Base-by-base conservation (phyloP, 1,140 invertebrate species). In the Papilio aristodemus region DNA sequence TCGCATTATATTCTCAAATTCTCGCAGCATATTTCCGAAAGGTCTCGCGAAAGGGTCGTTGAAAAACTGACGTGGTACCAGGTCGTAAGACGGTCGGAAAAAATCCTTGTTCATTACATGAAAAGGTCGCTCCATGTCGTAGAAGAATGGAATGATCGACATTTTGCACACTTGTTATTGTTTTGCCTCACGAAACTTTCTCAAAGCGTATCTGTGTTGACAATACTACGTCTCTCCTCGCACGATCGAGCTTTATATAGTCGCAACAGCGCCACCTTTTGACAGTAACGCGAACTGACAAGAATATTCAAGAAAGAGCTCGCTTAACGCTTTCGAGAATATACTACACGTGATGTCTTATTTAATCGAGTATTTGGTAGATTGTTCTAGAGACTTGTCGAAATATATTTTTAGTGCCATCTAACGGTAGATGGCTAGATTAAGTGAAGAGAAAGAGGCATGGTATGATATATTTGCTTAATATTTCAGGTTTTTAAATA, bases 111-210 rank as follows among this genome's bases (percentile, higher is more conserved):
- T 80, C 68, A 83, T 70, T n/a, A 75, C 46, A 3, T 72, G 72
- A 19, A 85, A 74, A 3, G 85, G 83, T 37, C 77, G 72, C n/a
- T 86, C 77, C 6, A 82, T 59, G 63, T 89, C 79, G 73, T 80
- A 85, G 22, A 85, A 69, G 50, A 78, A 78, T 10, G 86, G 86
- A 59, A 86, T 68, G 37, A 90, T 63, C 7, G 88, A 81, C 88
- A 90, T 89, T 77, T 83, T 83, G 9, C 11, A 11, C 32, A 32
- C 54, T 66, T 17, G 59, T 36, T 62, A 60, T 32, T 36, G 17
- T 54, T 71, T 70, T 39, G 11, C 27, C 59, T 73, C 39, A 54
- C 58, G 25, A 69, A 46, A 54, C 70, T 54, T 67, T 64, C 57
- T 43, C 17, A 70, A 19, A 27, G 50, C 58, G 60, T 60, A 57